phyloP scores from a whole-genome alignment of 2,797 vertebrate genomes.

The Rhinatrema bivittatum region DNA sequence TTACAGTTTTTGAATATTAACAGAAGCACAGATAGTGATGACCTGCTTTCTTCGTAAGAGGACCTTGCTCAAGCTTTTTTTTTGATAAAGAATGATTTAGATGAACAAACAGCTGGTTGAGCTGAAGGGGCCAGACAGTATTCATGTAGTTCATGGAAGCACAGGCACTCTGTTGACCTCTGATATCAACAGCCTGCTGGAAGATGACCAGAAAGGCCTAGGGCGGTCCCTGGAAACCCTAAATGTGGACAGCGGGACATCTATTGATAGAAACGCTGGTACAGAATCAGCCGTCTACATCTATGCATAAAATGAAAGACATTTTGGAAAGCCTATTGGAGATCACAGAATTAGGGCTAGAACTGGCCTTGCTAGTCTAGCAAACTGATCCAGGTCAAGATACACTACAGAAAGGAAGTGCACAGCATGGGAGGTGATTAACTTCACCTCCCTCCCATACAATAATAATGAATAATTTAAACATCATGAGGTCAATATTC shows the following conservation, averaged over 20 bases:
- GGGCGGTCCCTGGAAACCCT: conserved; percentile 86
- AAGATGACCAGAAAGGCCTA: conserved; percentile 91
- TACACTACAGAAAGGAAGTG: no score
- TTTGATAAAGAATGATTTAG: conserved; percentile 92
- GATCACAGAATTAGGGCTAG: conserved; percentile 94
- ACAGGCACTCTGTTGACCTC: conserved; percentile 88
- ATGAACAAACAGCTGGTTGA: conserved; percentile 89
- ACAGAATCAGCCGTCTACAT: conserved; percentile 93
- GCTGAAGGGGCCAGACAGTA: conserved; percentile 80
- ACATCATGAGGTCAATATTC: no score
- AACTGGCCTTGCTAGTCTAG: conserved; percentile 64
- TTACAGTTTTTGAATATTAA: no score
- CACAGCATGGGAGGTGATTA: no score
- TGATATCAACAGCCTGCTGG: conserved; percentile 92
- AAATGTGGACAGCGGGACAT: conserved; percentile 64
- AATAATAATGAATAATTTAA: no score
- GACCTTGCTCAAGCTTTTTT: no score
- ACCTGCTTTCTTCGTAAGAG: no score
- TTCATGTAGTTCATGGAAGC: conserved; percentile 87
- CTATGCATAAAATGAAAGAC: conserved; percentile 84
- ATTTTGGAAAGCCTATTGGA: conserved; percentile 84
- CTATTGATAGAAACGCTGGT: conserved; percentile 80
- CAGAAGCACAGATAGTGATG: no score
- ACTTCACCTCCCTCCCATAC: no score
- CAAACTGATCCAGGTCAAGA: no score